Conservation (phyloP, 2,888 invertebrate genomes). For the Amphimallon solstitiale region DNA sequence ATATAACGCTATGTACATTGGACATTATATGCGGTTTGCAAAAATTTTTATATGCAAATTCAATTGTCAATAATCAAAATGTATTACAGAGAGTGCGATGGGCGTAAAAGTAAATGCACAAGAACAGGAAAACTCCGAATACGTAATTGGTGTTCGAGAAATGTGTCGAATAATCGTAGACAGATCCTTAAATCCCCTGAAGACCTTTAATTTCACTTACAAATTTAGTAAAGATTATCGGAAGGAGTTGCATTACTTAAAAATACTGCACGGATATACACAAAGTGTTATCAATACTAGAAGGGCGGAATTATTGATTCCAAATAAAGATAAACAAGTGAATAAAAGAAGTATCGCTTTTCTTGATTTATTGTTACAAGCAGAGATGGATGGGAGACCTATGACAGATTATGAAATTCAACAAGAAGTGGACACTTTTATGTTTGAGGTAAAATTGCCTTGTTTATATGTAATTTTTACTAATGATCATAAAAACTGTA, state of each 20-base stretch:
- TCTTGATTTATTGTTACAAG: slow-evolving; percentile 41
- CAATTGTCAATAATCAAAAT: not conserved
- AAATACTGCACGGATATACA: slow-evolving; percentile 67
- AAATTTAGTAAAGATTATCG: slow-evolving; percentile 69
- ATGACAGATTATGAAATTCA: slow-evolving; percentile 70
- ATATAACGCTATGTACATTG: slow-evolving; percentile 37
- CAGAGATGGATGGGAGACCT: slow-evolving; percentile 59
- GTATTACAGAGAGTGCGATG: slow-evolving; percentile 82
- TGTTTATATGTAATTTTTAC: not conserved
- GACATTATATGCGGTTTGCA: slow-evolving; percentile 40
- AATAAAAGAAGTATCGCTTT: slow-evolving; percentile 42
- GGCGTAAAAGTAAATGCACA: slow-evolving; percentile 81
- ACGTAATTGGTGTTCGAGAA: slow-evolving; percentile 76
- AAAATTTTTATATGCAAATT: not conserved
- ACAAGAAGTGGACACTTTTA: slow-evolving; percentile 45
- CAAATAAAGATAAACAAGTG: not conserved
- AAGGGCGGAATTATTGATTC: slow-evolving; percentile 44
- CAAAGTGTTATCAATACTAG: slow-evolving; percentile 67
- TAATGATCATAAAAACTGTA: not conserved
- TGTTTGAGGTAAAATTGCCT: slow-evolving; percentile 41
- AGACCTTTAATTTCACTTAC: slow-evolving; percentile 65
- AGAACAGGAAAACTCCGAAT: slow-evolving; percentile 72
- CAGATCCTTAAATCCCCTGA: slow-evolving; percentile 60
- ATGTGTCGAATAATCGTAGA: slow-evolving; percentile 53
- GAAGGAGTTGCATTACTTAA: slow-evolving; percentile 64